Conservation (phyloP, 23 tunicate species). For the Halocynthia aurantium region DNA sequence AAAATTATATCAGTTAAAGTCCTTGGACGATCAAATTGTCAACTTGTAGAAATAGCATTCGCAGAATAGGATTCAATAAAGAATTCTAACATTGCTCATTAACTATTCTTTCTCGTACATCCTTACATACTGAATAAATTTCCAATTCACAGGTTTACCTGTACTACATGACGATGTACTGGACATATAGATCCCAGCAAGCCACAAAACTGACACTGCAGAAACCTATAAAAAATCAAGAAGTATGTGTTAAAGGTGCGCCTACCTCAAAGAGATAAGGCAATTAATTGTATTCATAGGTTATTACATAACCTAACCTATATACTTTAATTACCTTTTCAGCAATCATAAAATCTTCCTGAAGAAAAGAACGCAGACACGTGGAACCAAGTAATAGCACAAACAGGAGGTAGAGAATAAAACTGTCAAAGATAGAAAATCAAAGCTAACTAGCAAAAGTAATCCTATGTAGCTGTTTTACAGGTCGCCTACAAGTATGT, state of each 20-base stretch:
- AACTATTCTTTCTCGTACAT: too few relatives aligned
- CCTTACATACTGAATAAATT: too few relatives aligned
- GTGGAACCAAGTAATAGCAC: constrained; percentile 86
- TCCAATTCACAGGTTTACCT: constrained; percentile 21
- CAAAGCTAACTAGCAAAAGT: neutral
- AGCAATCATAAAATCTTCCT: constrained; percentile 86
- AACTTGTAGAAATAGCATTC: too few relatives aligned
- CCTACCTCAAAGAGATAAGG: neutral
- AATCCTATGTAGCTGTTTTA: too few relatives aligned
- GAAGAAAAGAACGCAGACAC: constrained; percentile 59
- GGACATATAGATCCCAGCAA: constrained; percentile 89
- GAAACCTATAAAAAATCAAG: constrained; percentile 51
- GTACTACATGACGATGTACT: constrained; percentile 98
- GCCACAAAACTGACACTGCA: constrained; percentile 88
- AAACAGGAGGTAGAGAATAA: constrained; percentile 63
- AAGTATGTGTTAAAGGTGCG: neutral
- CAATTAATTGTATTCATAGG: neutral
- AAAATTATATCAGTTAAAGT: too few relatives aligned
- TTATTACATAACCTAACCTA: neutral
- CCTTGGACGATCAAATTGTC: too few relatives aligned
- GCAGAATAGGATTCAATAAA: too few relatives aligned
- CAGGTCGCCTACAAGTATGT: too few relatives aligned
- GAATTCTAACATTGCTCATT: too few relatives aligned
- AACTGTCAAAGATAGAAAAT: constrained; percentile 21
- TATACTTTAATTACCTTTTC: constrained; percentile 56